Evolutionary conservation across 1,140 invertebrate genomes (phyloP).

Genomic region (Drosophila erecta): DNA sequence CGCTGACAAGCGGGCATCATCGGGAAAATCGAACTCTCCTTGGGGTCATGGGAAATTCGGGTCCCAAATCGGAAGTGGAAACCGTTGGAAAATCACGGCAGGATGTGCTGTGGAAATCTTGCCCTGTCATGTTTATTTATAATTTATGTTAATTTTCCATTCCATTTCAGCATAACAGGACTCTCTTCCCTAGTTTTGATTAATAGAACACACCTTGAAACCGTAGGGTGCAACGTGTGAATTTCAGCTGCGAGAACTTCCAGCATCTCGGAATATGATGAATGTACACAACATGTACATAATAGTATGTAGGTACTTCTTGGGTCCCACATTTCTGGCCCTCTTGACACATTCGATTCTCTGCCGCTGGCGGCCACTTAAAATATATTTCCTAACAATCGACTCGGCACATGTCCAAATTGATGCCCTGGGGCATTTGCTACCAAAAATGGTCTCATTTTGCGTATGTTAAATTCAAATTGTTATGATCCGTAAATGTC

Average conservation of each 20-base stretch:
- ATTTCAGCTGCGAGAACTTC: slow-evolving; percentile 19
- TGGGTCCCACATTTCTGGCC: not conserved
- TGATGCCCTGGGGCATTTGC: slow-evolving; percentile 82
- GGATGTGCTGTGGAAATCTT: slow-evolving; percentile 51
- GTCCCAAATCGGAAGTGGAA: slow-evolving; percentile 66
- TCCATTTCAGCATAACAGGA: slow-evolving; percentile 64
- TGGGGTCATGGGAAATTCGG: slow-evolving; percentile 71
- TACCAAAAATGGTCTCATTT: slow-evolving; percentile 80
- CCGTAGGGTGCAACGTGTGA: slow-evolving; percentile 28
- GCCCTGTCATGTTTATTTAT: slow-evolving; percentile 65
- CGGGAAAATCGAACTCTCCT: slow-evolving; percentile 39
- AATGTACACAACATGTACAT: slow-evolving; percentile 3
- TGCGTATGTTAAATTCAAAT: slow-evolving; percentile 79
- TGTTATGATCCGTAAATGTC: slow-evolving; percentile 84
- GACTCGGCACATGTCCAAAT: slow-evolving; percentile 78
- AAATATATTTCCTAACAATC: slow-evolving; percentile 70
- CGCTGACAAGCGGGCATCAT: slow-evolving; percentile 74
- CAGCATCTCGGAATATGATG: slow-evolving; percentile 12
- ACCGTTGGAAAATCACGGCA: slow-evolving; percentile 63
- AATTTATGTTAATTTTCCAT: slow-evolving; percentile 79
- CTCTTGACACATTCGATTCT: slow-evolving; percentile 48
- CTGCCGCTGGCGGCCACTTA: slow-evolving; percentile 62
- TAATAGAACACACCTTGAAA: slow-evolving; percentile 74
- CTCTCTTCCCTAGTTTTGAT: slow-evolving; percentile 42
- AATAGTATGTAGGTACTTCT: slow-evolving; percentile 2